Evolutionary conservation across 2,888 invertebrate genomes (phyloP).

Genomic region (Cephalotes varians): DNA sequence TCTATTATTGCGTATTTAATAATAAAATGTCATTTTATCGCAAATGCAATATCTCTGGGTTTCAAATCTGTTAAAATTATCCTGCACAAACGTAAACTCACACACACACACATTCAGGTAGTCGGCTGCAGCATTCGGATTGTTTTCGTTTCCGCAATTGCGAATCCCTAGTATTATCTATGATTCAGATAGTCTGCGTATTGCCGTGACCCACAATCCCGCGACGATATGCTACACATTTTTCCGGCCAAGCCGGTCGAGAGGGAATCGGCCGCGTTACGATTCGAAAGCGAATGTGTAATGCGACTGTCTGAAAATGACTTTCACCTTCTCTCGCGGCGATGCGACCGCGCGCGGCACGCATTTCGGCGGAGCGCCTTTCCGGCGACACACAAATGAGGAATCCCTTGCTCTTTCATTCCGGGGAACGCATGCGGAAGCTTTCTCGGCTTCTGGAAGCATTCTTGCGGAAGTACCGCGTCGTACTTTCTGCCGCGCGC

Average conservation of each 20-base stretch:
- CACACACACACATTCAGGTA: too few species aligned
- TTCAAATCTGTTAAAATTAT: slow-evolving; percentile 31
- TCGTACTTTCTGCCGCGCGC: not conserved
- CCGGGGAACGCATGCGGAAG: slow-evolving; percentile 15
- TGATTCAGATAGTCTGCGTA: not conserved
- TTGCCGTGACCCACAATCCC: slow-evolving; percentile 39
- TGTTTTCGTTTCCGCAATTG: not conserved
- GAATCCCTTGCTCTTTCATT: slow-evolving; percentile 41
- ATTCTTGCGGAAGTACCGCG: too few species aligned
- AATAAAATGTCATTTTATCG: not conserved
- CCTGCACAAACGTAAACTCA: not conserved
- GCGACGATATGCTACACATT: slow-evolving; percentile 15
- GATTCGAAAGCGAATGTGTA: slow-evolving; percentile 44
- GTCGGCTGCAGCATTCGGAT: not conserved
- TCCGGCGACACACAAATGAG: slow-evolving; percentile 32
- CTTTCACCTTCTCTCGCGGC: slow-evolving; percentile 65
- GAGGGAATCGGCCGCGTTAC: slow-evolving; percentile 27
- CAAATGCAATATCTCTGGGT: not conserved
- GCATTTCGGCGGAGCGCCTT: slow-evolving; percentile 37
- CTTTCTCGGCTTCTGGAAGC: slow-evolving; percentile 31
- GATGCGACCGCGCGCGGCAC: not conserved
- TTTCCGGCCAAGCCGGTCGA: slow-evolving; percentile 27
- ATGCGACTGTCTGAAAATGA: slow-evolving; percentile 59
- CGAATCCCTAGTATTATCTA: not conserved
- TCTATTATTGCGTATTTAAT: not conserved